Conservation (phyloP, 1,140 invertebrate species). For the Capitella teleta region DNA sequence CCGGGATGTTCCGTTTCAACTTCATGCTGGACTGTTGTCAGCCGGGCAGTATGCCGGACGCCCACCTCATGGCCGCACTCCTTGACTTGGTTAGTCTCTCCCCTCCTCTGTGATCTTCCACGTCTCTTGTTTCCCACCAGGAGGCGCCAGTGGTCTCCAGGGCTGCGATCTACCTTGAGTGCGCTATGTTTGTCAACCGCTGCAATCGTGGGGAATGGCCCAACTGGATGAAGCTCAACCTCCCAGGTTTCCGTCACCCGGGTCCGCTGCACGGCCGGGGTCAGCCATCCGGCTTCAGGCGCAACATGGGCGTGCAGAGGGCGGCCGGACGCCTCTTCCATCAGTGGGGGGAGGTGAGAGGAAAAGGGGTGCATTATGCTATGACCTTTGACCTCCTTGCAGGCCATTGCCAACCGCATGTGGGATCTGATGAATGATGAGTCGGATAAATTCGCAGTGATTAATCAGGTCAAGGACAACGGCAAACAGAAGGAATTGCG, state of each 20-base stretch:
- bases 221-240: constrained; percentile 80
- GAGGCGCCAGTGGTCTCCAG: constrained; percentile 85
- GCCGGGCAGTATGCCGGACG: constrained; percentile 89
- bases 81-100: constrained; percentile 70
- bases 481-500: constrained; percentile 68
- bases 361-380: neutral
- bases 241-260: constrained; percentile 55
- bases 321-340: constrained; percentile 92
- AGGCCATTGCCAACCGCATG: constrained; percentile 72
- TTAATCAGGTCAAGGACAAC: constrained; percentile 59
- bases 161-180: constrained; percentile 84
- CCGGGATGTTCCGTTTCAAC: constrained; percentile 39
- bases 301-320: constrained; percentile 72
- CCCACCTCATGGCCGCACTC: constrained; percentile 85
- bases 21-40: constrained; percentile 80
- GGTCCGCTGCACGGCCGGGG: constrained; percentile 26
- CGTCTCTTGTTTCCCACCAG: constrained; percentile 42
- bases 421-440: constrained; percentile 52
- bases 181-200: constrained; percentile 87
- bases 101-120: neutral
- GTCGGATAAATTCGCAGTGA: constrained; percentile 55
- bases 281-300: constrained; percentile 48
- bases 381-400: constrained; percentile 14
- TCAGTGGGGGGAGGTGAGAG: constrained; percentile 81
- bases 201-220: constrained; percentile 98